Percentiles rank a stretch among this genome's conserved stretches.
Evolutionary conservation across 2,888 invertebrate species (phyloP).

Genomic region (Asteroscopus sphinx): DNA sequence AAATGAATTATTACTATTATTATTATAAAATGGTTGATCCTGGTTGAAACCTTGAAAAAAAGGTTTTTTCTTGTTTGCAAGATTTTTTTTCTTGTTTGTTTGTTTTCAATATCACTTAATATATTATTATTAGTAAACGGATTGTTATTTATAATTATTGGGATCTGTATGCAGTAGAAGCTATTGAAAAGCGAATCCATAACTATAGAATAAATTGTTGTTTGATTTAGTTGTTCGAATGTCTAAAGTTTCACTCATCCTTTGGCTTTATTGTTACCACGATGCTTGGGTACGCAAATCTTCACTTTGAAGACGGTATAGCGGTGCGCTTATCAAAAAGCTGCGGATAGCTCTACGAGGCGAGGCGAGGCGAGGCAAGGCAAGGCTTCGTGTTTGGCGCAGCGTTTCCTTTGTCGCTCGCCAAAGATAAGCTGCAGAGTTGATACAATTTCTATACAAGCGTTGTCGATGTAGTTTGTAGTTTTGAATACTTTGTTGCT

Average conservation of each 20-base stretch:
- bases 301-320: conserved; percentile 49
- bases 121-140: too few relatives aligned
- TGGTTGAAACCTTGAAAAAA: too few relatives aligned
- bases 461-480: conserved; percentile 41
- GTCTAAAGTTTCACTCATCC: conserved; percentile 34
- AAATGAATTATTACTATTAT: too few relatives aligned
- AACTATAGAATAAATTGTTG: conserved; percentile 40
- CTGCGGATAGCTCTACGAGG: conserved; percentile 40
- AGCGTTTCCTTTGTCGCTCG: conserved; percentile 48
- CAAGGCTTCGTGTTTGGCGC: conserved; percentile 33
- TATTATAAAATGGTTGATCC: too few relatives aligned
- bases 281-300: conserved; percentile 45
- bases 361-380: conserved; percentile 31
- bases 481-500: conserved; percentile 39
- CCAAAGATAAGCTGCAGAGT: conserved; percentile 52
- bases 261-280: conserved; percentile 47
- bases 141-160: neutral
- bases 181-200: neutral
- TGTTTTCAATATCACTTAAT: neutral
- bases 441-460: conserved; percentile 44
- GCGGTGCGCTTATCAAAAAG: conserved; percentile 55
- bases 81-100: neutral
- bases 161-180: neutral
- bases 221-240: conserved; percentile 44
- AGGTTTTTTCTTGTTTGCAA: too few relatives aligned